Percentiles rank a stretch among this genome's conserved stretches.
Conservation (phyloP, 2,113 vertebrate species). For the Trochalopteron elliotii region DNA sequence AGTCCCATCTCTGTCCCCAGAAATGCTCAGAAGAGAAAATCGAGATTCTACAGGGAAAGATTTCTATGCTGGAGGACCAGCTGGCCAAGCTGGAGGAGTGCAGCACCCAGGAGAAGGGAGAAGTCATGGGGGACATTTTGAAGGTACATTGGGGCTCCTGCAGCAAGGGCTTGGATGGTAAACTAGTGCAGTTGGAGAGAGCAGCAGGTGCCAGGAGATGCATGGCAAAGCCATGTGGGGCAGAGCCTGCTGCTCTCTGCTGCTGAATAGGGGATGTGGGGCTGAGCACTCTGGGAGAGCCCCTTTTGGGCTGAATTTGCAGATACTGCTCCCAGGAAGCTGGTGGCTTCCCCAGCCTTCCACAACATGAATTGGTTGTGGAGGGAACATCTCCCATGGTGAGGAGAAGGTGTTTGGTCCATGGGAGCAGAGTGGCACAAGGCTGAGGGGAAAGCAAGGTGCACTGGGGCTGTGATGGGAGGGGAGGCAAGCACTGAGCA, state of each 20-base stretch:
- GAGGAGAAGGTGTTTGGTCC: not conserved
- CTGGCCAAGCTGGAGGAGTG: constrained; percentile 65
- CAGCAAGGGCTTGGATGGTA: not conserved
- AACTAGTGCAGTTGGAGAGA: not conserved
- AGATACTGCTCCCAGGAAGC: not conserved
- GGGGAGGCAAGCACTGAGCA: not conserved
- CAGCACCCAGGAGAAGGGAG: constrained; percentile 78
- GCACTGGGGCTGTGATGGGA: fast-evolving
- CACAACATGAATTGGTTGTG: fast-evolving
- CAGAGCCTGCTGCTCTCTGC: not conserved
- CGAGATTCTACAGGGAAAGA: constrained; percentile 89
- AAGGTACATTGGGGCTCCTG: constrained; percentile 69
- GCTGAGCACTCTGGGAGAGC: not conserved
- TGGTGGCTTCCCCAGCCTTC: not conserved
- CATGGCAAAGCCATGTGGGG: not conserved
- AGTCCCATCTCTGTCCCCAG: constrained; percentile 54
- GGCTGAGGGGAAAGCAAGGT: not conserved
- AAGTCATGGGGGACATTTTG: constrained; percentile 87
- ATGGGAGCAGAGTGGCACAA: not conserved
- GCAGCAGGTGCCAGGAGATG: not conserved
- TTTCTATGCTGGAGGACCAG: constrained; percentile 84
- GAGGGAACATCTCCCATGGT: fast-evolving
- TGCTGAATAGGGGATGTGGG: not conserved
- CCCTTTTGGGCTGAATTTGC: not conserved
- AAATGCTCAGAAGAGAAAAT: constrained; percentile 85